Base-by-base conservation (phyloP, 2,113 vertebrate genomes). In the Silurus meridionalis region DNA sequence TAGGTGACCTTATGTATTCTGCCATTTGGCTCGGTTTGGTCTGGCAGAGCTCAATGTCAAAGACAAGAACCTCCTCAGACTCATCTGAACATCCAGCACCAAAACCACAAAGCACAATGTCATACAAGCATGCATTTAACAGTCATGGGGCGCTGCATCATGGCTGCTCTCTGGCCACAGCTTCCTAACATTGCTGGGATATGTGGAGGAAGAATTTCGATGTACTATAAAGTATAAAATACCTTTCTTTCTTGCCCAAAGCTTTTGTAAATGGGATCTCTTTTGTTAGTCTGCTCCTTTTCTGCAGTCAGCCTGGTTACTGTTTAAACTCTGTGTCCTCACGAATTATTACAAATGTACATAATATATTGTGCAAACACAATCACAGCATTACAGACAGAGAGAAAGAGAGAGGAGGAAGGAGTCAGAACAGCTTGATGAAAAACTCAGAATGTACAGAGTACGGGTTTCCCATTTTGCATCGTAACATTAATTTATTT, bases 331-430 rank as follows among this genome's bases (percentile, higher is more conserved):
- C 69, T 87, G 63, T 87, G 46, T 72, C 46, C 71, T 46, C 37
- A 71, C n/a, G 8, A 86, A 86, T 78, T 69, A 79, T 9, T 48
- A 50, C 67, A 80, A 88, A 88, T 88, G 85, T 82, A 80, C 87
- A 88, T 21, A 84, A 75, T 58, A n/a, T 57, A 14, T 58, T 63
- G 81, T 52, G 74, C 84, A 74, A 60, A 90, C 72, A 83, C 28
- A 86, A 48, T 83, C 82, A 19, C 37, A 67, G 5, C 6, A 6
- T 37, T 37, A 71, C 14, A 71, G 69, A 69, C 25, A 74, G 72
- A 23, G 4, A 52, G 46, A 72, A 13, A 14, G 67, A 48, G 3
- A 21, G 17, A 21, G 23, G 15, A 48, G n/a, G 55, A 74, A 17
- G 5, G 2, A 60, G 55, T 6, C 5, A 21, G 9, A 74, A 15